Evolutionary conservation across 2,888 invertebrate genomes (phyloP), one percentile per base, ranked within the genome.

Genomic region (Piscicola geometra): DNA sequence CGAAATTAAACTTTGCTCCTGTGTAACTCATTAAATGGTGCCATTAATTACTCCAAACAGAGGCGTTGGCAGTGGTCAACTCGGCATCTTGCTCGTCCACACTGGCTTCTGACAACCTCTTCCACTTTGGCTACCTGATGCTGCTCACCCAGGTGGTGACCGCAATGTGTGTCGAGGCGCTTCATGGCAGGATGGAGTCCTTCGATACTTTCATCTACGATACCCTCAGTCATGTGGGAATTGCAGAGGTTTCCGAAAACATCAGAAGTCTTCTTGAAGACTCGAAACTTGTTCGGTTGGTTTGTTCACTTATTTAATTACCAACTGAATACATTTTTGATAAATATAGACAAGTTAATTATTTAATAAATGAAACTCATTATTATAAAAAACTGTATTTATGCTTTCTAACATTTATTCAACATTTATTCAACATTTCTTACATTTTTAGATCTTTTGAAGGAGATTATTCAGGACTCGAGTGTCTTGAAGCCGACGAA

Each of bases 61-160:
- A 82, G 76, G 81, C 80, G 5, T 76, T 81, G 18, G 81, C 80
- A 12, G 77, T 81, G 2, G 71, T 81, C 9, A 81, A 81, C 66
- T 50, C 80, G 3, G 68, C 79, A 9, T 79, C 80, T 2, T 78
- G 80, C 50, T 78, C 81, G 3, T 36, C 78, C n/a, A 33, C 79
- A 21, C 71, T 81, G 25, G 81, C 75, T 0, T 76, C 79, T 33
- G 47, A 60, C 18, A 77, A 79, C 3, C 74, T 81, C 41, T 79
- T 76, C 66, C 77, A 78, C 18, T 76, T 78, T 21, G 77, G 77
- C 50, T 50, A 74, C 35, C 78, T 78, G 12, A 71, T 77, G 15
- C 47, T 81, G 21, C 75, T 81, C 28, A 79, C 80, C 75, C 35
- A 76, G 75, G 60, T 76, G 5, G 52, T 74, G n/a, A 77, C 78